These are phyloP conservation scores for Tachysurus vachellii DNA, from an alignment of 2,113 vertebrate genomes.

Conservation along the genomic window DNA sequence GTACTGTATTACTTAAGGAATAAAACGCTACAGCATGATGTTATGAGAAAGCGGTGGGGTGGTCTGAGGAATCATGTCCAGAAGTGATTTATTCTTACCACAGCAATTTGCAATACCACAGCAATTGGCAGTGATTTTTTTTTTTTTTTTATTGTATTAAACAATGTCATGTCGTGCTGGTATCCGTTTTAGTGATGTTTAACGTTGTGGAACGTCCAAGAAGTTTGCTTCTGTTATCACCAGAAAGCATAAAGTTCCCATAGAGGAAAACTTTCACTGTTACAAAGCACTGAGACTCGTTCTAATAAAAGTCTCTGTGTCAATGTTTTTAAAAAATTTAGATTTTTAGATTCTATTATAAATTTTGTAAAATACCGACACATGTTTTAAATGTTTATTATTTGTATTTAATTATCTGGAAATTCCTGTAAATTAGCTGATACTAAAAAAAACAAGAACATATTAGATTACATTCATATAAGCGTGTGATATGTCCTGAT, in stretches of 20 bases:
- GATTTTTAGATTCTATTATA: not conserved
- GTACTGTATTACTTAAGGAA: constrained; percentile 12
- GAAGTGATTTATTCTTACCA: not conserved
- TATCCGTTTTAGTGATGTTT: not conserved
- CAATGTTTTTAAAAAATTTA: not conserved
- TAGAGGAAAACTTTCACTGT: not conserved
- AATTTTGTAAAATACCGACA: not conserved
- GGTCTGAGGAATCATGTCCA: not conserved
- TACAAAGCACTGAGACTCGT: not conserved
- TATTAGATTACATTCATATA: not conserved
- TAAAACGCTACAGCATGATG: not conserved
- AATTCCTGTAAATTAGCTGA: not conserved
- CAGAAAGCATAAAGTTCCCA: not conserved
- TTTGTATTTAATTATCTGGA: not conserved
- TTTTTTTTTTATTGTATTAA: not conserved
- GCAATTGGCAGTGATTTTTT: not conserved
- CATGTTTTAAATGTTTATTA: not conserved
- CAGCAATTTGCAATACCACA: not conserved
- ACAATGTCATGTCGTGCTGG: not conserved
- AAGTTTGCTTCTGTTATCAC: no score
- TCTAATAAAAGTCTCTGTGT: not conserved
- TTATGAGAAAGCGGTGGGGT: not conserved
- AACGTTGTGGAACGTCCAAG: not conserved
- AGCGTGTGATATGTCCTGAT: not conserved
- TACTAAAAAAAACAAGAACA: not conserved